Base-by-base conservation (phyloP, 2,113 vertebrate genomes). In the Tonatia bakeri region DNA sequence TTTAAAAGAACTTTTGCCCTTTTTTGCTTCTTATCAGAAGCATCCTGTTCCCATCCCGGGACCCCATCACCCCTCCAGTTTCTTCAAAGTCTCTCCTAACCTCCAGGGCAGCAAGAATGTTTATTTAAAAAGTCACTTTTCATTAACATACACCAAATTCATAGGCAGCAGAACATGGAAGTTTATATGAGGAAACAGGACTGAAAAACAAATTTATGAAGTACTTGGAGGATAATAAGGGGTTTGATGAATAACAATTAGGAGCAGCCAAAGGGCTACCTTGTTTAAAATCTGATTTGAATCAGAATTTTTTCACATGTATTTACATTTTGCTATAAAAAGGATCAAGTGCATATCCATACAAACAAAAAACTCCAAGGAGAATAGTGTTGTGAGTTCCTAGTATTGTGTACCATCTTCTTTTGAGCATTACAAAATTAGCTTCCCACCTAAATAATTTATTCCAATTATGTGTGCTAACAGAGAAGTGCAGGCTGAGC, bases 291-390 rank as follows among this genome's bases (percentile, higher is more conserved):
- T 86, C 52, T 94, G 79, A 56, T 91, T 92, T 16, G 11, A 94
- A 75, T 96, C n/a, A 90, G 50, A 91, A 54, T 88, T 92, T 88
- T 89, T 38, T 94, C 84, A 94, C 45, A 85, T 50, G 24, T 91
- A 91, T 90, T 91, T 89, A 96, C 40, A 94, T 80, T 90, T 70
- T 93, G 16, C 75, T 94, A 56, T 59, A 75, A 95, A 81, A 86
- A 2, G 38, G 33, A 94, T 80, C n/a, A 65, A 56, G 11, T 56
- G 38, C 20, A 75, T 61, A 95, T 14, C 28, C 43, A 79, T 3
- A 65, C 36, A 73, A 94, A 94, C 26, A 47, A 91, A 94, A 87
- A 50, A 13, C 36, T 83, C 31, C 45, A 56, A 88, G 33, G 43
- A 79, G 56, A 87, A 94, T 19, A 81, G 33, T 56, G 76, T 86